Conservation (phyloP, 2,888 invertebrate genomes). For the Ditula angustiorana region DNA sequence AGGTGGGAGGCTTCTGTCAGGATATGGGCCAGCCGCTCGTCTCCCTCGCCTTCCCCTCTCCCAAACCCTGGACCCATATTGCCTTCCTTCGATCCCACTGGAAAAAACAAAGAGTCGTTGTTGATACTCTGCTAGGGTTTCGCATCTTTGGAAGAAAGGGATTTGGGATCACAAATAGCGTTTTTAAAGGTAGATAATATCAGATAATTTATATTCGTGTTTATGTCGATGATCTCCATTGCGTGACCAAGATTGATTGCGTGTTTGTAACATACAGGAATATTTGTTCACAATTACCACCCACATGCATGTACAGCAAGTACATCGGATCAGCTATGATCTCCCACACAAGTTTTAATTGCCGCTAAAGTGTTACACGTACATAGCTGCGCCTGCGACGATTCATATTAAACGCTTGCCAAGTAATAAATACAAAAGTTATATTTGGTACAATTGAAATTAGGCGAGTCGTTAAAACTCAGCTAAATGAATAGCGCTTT, state of each 20-base stretch:
- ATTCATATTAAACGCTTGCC: constrained; percentile 67
- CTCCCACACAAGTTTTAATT: constrained; percentile 71
- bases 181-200: background rate
- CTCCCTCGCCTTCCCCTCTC: constrained; percentile 91
- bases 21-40: constrained; percentile 97
- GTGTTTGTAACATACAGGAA: constrained; percentile 26
- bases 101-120: constrained; percentile 52
- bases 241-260: constrained; percentile 34
- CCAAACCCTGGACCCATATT: constrained; percentile 91
- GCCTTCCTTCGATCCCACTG: constrained; percentile 92
- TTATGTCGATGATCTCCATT: background rate
- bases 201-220: background rate
- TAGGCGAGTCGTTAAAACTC: constrained; percentile 80
- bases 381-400: constrained; percentile 49
- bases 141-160: too few species aligned
- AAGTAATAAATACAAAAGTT: constrained; percentile 81
- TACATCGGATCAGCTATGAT: constrained; percentile 58
- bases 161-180: too few species aligned
- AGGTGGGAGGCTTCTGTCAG: constrained; percentile 96
- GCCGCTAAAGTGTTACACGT: constrained; percentile 72
- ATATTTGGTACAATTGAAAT: constrained; percentile 84
- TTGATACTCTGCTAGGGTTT: background rate
- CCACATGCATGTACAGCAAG: constrained; percentile 48
- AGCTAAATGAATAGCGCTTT: constrained; percentile 70
- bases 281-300: constrained; percentile 37